phyloP scores from a whole-genome alignment of 2,888 invertebrate species.

The Sceliomorpha sp. region DNA sequence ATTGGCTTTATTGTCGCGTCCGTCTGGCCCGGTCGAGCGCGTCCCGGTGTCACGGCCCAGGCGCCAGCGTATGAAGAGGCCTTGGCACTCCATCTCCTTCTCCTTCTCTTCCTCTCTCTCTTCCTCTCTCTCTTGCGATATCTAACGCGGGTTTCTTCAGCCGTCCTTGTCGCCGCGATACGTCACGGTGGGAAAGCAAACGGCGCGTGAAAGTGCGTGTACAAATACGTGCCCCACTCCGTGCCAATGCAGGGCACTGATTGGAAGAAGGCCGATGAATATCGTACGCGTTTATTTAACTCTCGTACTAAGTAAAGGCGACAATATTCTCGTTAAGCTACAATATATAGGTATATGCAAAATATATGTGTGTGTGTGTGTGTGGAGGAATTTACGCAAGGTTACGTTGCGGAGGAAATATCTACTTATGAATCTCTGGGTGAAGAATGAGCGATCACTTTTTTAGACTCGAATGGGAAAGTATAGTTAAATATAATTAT shows the following conservation, averaged over 20 bases:
- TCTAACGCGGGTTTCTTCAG: too few relatives aligned
- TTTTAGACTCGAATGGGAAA: too few relatives aligned
- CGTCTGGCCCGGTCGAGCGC: slow-evolving; percentile 26
- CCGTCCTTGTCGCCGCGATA: too few relatives aligned
- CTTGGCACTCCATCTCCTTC: not conserved
- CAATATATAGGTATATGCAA: too few relatives aligned
- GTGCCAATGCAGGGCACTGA: slow-evolving; percentile 28
- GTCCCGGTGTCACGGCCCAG: slow-evolving; percentile 13
- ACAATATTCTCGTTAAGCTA: slow-evolving; percentile 67
- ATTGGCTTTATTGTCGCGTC: slow-evolving; percentile 59
- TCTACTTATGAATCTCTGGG: too few relatives aligned
- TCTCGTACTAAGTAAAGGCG: slow-evolving; percentile 18
- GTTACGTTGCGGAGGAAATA: not conserved
- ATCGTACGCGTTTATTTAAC: slow-evolving; percentile 19
- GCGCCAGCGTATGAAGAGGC: slow-evolving; percentile 24
- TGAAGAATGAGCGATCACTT: too few relatives aligned
- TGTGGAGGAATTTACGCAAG: not conserved
- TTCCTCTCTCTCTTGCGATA: too few relatives aligned
- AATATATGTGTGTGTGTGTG: slow-evolving; percentile 24
- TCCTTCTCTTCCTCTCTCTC: not conserved
- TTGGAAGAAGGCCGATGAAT: slow-evolving; percentile 44
- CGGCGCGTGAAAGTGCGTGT: slow-evolving; percentile 36
- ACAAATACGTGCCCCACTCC: slow-evolving; percentile 40
- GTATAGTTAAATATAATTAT: too few relatives aligned
- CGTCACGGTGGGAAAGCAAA: slow-evolving; percentile 19